A percentile compares a stretch with the other conserved stretches of the same genome.
Conservation (phyloP, 23 tunicate genomes). For the Aplidium turbinatum region DNA sequence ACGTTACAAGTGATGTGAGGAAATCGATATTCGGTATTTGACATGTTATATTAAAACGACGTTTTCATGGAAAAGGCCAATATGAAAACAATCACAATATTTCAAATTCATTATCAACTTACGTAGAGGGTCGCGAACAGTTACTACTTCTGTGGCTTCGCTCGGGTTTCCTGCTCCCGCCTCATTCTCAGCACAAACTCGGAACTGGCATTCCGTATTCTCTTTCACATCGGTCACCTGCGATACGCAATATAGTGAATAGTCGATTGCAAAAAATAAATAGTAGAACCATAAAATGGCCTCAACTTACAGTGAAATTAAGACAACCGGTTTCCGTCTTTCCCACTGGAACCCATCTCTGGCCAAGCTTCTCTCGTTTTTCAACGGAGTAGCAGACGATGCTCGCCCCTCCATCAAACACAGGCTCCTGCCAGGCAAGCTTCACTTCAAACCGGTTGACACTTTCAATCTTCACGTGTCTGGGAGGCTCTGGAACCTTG, state of each 20-base stretch:
- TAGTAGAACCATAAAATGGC: neutral
- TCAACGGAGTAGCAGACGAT: constrained; percentile 73
- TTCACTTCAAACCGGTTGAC: constrained; percentile 51
- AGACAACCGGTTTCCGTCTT: constrained; percentile 40
- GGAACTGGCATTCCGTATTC: constrained; percentile 85
- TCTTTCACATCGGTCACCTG: constrained; percentile 79
- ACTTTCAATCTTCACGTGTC: constrained; percentile 42
- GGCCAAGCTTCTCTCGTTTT: constrained; percentile 60
- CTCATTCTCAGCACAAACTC: constrained; percentile 89
- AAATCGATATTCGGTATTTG: no score
- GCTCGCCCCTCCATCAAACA: constrained; percentile 82
- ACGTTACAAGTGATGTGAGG: no score
- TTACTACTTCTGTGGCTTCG: constrained; percentile 63
- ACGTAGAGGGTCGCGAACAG: constrained; percentile 79
- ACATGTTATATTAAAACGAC: no score
- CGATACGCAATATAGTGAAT: neutral
- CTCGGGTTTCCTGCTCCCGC: constrained; percentile 89
- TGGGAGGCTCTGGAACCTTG: constrained; percentile 78
- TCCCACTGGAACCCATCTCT: constrained; percentile 71
- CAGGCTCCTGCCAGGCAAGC: constrained; percentile 89
- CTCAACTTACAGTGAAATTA: constrained; percentile 40
- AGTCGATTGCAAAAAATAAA: no score
- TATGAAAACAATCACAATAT: no score
- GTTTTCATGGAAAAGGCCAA: no score
- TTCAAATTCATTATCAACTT: constrained; percentile 5